Evolutionary conservation across 2,113 vertebrate genomes (phyloP), one percentile per base, ranked within the genome.

Genomic region (Istiophorus platypterus): DNA sequence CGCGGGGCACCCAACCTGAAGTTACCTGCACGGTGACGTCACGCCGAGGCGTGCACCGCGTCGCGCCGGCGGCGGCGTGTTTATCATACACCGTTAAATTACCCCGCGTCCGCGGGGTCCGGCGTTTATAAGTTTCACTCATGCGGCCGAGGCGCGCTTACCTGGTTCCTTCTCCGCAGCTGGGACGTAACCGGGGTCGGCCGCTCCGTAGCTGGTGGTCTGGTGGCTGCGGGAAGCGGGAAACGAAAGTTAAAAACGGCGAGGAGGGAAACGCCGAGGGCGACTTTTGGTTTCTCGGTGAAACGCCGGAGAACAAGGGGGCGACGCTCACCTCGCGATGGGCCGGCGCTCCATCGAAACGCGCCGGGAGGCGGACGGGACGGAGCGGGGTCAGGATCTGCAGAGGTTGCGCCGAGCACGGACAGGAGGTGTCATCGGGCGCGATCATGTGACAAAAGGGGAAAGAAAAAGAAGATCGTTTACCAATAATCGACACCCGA

Each of bases 391-490:
- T n/a, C n/a, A n/a, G n/a, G n/a, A n/a, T n/a, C n/a, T n/a, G n/a
- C n/a, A n/a, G n/a, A n/a, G n/a, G n/a, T n/a, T n/a, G n/a, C n/a
- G n/a, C n/a, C n/a, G n/a, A n/a, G n/a, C n/a, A n/a, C n/a, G n/a
- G n/a, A n/a, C n/a, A n/a, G n/a, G n/a, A n/a, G n/a, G n/a, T n/a
- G n/a, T n/a, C n/a, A n/a, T n/a, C n/a, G n/a, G n/a, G n/a, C n/a
- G n/a, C n/a, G n/a, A n/a, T n/a, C 85, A 90, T 85, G 87, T 91
- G 91, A 91, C 81, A 49, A 26, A 22, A n/a, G n/a, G n/a, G n/a
- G n/a, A n/a, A n/a, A n/a, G n/a, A 31, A 41, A 39, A 24, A 54
- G n/a, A 8, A 2, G 4, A 84, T 80, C 5, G 76, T 85, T 80
- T 42, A 86, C 82, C 72, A 85, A 54, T 41, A 18, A 70, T 65